Evolutionary conservation across 2,113 vertebrate species (phyloP), one percentile per base, ranked within the genome.

Genomic region (Anolis sagrei): DNA sequence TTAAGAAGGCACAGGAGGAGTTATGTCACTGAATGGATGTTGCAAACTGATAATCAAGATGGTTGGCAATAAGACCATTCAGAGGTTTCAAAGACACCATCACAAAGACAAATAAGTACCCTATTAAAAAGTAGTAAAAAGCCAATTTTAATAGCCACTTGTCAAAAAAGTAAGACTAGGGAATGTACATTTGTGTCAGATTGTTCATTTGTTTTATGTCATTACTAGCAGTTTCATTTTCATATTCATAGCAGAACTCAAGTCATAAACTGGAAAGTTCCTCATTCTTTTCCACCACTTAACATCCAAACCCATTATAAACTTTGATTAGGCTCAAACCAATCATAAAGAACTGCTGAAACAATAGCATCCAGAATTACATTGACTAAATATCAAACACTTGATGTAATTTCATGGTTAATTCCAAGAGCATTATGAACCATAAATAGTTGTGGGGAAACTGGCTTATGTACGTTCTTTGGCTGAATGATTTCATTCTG

Each of bases 211-310:
- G 1, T 79, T 49, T 79, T 23, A 88, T 69, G 36, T 5, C 79
- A 80, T 44, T 36, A 18, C 64, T 86, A 80, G 66, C 14, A 54
- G 44, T 49, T 83, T 86, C 5, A 0, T 88, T 49, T 81, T 86
- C 2, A 0, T 84, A 73, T 84, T 86, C 58, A 66, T 23, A 54
- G 54, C 73, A 87, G 86, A 91, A 77, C 1, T 34, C 48, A 0
- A 83, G n/a, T 82, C 1, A 0, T 84, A 44, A 85, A 77, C 70
- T 54, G 54, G 1, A 75, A 75, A 70, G 44, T 80, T 86, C 23
- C 25, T 91, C 27, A 83, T 88, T 91, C 87, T 81, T 66, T 80
- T 74, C 19, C 29, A 25, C 7, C 68, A 27, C 82, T 92, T 89
- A 54, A 18, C 85, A 39, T 0, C 1, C 29, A 86, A 90, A 85